Base-by-base conservation (phyloP, 2,888 invertebrate species). In the Gymnoscelis rufifasciata region DNA sequence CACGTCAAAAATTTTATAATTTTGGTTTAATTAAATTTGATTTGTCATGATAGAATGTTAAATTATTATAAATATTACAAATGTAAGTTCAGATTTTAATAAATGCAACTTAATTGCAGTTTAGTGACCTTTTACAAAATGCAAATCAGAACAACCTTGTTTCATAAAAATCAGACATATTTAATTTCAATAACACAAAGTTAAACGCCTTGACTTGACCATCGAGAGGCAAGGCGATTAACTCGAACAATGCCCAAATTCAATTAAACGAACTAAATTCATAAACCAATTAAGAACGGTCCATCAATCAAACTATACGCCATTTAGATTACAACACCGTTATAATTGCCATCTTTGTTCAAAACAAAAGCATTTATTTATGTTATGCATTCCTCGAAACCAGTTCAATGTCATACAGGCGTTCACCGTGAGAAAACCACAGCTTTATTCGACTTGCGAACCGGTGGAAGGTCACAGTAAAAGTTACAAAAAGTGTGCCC, bases 401-500 rank as follows among this genome's bases (percentile, higher is more conserved):
- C 56, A 59, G 59, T 67, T 68, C 71, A 73, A 70, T 69, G 71
- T 64, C 68, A 35, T 41, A 46, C 45, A 57, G 64, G 59, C 55
- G 61, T 46, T 62, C 23, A 47, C 66, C 70, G 73, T 74, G 72
- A 71, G 71, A 74, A 70, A 57, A 60, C 60, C 52, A 47, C 52
- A 47, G 47, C 55, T 43, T 30, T 47, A 52, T 56, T 62, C 50
- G 53, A 45, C 54, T 43, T 26, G 46, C 54, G 38, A 47, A 49
- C 53, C 56, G 56, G 45, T 55, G 62, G 52, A 73, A 77, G 77
- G 78, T 74, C 74, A 66, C 56, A 61, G 77, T 75, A 78, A 78
- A 78, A 79, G 78, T 77, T 69, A 72, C 15, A 70, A 71, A 78
- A 78, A 73, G 62, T 53, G 61, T 64, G 69, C 62, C 65, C 60